Evolutionary conservation across 2,888 invertebrate species (phyloP).

Genomic region (Tholera decimalis): DNA sequence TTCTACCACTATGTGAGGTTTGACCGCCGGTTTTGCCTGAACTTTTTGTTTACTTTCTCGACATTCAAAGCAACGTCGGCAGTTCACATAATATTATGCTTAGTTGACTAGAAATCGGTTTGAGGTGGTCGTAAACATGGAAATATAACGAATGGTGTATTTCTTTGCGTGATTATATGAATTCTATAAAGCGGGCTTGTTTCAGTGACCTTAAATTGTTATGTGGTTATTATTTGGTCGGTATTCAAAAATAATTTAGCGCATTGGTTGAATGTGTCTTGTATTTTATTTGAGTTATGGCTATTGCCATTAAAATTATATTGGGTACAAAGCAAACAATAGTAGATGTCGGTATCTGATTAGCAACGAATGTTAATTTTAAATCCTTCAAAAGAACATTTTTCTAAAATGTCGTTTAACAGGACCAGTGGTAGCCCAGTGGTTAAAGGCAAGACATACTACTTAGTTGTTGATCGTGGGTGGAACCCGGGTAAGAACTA

Average conservation of each 20-base stretch:
- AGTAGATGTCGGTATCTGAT: not conserved
- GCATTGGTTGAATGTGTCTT: not conserved
- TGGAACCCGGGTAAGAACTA: too few species aligned
- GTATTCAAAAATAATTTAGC: not conserved
- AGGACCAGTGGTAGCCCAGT: too few species aligned
- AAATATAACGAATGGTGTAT: slow-evolving; percentile 19
- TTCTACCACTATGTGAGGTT: slow-evolving; percentile 45
- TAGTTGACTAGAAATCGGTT: slow-evolving; percentile 21
- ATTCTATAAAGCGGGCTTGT: slow-evolving; percentile 14
- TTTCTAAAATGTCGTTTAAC: not conserved
- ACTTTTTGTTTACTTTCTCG: slow-evolving; percentile 59
- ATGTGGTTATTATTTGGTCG: not conserved
- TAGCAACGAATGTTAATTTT: not conserved
- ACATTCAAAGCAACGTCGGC: slow-evolving; percentile 13
- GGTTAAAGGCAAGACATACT: too few species aligned
- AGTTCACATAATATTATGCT: slow-evolving; percentile 55
- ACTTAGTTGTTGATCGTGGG: too few species aligned
- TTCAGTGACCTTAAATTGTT: slow-evolving; percentile 39
- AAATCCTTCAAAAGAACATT: not conserved
- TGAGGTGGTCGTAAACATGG: slow-evolving; percentile 9
- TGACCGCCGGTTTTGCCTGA: slow-evolving; percentile 60
- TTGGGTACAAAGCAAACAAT: not conserved
- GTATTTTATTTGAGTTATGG: not conserved
- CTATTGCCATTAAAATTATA: not conserved
- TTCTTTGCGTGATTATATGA: slow-evolving; percentile 38